Evolutionary conservation across 35 echinoderm and acorn worm genomes (phyloP).

Genomic region (Patiria miniata): DNA sequence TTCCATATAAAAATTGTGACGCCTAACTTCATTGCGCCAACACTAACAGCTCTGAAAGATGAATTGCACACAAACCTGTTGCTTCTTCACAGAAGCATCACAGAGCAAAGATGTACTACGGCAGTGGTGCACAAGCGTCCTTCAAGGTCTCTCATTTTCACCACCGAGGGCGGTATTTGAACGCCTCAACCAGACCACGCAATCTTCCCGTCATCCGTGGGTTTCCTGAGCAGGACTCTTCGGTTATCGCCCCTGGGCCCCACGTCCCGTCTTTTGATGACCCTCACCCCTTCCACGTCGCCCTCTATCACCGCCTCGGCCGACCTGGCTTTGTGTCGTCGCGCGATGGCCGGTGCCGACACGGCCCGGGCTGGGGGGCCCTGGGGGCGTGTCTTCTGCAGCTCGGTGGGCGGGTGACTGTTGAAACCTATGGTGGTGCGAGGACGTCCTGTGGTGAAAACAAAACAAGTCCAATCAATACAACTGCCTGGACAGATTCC

Average conservation of each 20-base stretch:
- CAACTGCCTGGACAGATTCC: background rate
- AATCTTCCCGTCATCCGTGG: slow-evolving; percentile 9
- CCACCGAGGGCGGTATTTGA: no score
- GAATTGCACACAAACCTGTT: no score
- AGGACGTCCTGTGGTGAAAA: slow-evolving; percentile 24
- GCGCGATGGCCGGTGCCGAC: slow-evolving; percentile 46
- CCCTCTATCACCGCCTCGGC: background rate
- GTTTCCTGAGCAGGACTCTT: background rate
- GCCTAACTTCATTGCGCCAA: no score
- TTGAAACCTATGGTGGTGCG: slow-evolving; percentile 53
- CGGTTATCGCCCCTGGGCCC: background rate
- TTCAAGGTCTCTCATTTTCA: no score
- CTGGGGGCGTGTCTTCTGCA: background rate
- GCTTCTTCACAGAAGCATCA: no score
- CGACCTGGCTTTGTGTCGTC: background rate
- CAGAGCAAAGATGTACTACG: no score
- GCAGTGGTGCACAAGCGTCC: no score
- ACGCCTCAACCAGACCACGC: background rate
- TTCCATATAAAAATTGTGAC: no score
- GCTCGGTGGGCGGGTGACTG: slow-evolving; percentile 24
- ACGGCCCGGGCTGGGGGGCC: slow-evolving; percentile 10
- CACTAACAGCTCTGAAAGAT: no score
- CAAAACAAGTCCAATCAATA: background rate
- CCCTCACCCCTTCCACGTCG: background rate
- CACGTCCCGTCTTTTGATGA: background rate